These are phyloP conservation scores for Macaria notata DNA, from an alignment of 2,888 invertebrate species.

Conservation along the genomic window DNA sequence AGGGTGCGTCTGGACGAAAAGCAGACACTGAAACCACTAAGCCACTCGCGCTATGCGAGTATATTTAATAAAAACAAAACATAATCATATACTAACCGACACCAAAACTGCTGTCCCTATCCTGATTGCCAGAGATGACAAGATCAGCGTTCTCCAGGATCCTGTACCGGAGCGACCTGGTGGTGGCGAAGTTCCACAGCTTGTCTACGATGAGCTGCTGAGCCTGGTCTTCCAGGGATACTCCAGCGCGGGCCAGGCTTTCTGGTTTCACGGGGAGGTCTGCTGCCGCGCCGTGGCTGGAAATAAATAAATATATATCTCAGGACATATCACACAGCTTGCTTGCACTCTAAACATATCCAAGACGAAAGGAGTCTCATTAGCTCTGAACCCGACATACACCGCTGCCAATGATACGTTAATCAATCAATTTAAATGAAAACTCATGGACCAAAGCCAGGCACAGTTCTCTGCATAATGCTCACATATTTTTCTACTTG, in stretches of 20 bases:
- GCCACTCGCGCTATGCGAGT: no score
- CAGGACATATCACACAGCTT: neutral
- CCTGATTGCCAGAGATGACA: conserved; percentile 86
- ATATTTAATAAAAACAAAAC: no score
- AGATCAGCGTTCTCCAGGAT: conserved; percentile 90
- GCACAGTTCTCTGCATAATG: no score
- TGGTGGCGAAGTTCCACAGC: conserved; percentile 88
- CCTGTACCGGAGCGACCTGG: conserved; percentile 90
- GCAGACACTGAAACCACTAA: no score
- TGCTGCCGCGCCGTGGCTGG: conserved; percentile 68
- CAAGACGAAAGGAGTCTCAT: no score
- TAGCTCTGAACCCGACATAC: no score
- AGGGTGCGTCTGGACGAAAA: no score
- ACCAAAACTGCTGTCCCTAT: conserved; percentile 86
- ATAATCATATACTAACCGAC: conserved; percentile 68
- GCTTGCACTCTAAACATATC: no score
- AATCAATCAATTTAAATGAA: no score
- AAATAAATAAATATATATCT: conserved; percentile 32
- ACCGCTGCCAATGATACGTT: no score
- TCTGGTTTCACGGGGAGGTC: conserved; percentile 80
- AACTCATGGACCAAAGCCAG: no score
- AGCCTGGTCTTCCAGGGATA: conserved; percentile 83
- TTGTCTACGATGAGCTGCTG: conserved; percentile 87
- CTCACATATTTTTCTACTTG: no score
- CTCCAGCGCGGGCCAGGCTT: conserved; percentile 78